Base-by-base conservation (phyloP, 92 coral and sea anemone species). In the Metridium senile region DNA sequence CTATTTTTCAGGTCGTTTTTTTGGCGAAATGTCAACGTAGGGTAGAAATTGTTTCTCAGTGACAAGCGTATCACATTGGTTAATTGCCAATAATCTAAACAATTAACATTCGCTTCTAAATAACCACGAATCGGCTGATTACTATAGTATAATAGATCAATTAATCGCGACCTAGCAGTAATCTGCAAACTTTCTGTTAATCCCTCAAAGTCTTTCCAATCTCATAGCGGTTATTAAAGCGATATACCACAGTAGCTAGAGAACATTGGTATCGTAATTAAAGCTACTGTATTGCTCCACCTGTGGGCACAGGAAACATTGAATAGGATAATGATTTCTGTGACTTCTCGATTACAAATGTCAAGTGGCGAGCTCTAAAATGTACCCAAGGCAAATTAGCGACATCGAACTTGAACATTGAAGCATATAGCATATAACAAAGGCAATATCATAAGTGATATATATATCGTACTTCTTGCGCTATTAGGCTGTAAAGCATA, bases 301-400 rank as follows among this genome's bases (percentile, higher is more conserved):
- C 11, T n/a, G 23, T 16, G 26, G 1, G 0, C n/a, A 72, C 76
- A 73, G 78, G 68, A 73, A 57, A 35, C 21, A 26, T 35, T 33
- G 78, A 31, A 33, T 23, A 58, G 18, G 53, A 25, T 58, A 58
- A 53, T 54, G 78, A 46, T 11, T 20, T 57, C 28, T 26, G 17
- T 28, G 47, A 54, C 21, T 56, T 30, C 13, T 45, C 43, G 8
- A 56, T 45, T 33, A 10, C 9, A 56, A 73, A 73, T 35, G 78
- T 73, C 78, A 73, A 73, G 68, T 57, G 68, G 28, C 23, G 26
- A 13, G 22, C 59, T 19, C 62, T 45, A 70, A 49, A 45, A 70
- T 33, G 78, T 33, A 73, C 43, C 49, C 30, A 73, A 20, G 51
- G 26, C 78, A 73, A 58, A 73, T 73, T 57, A 25, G 68, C 68